Evolutionary conservation across 2,888 invertebrate species (phyloP).

Genomic region (Deladenus siricidicola): DNA sequence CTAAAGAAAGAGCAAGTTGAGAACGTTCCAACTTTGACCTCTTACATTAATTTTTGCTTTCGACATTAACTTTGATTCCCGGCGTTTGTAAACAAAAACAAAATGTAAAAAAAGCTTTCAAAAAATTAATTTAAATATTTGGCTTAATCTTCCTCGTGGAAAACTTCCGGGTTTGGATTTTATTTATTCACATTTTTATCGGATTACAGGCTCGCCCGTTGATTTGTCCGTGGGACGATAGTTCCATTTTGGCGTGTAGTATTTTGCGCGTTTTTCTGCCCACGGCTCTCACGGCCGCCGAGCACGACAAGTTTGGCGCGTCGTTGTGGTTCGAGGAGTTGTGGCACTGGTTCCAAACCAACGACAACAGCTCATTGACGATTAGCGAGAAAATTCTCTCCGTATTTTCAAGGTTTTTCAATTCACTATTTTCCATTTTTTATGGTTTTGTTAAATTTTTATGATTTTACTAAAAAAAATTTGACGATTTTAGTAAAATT

Average conservation of each 20-base stretch:
- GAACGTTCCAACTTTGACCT: too few species aligned
- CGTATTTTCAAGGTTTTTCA: slow-evolving; percentile 65
- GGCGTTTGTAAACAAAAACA: too few species aligned
- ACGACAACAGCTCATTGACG: slow-evolving; percentile 53
- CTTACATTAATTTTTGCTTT: too few species aligned
- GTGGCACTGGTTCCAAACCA: slow-evolving; percentile 54
- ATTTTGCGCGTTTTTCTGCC: slow-evolving; percentile 72
- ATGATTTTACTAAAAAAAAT: too few species aligned
- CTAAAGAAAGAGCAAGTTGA: too few species aligned
- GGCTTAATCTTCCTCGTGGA: neutral
- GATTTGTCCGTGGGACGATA: slow-evolving; percentile 67
- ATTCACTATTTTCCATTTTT: slow-evolving; percentile 9
- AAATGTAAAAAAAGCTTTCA: too few species aligned
- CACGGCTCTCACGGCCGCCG: slow-evolving; percentile 58
- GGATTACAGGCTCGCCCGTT: slow-evolving; percentile 63
- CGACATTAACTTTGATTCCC: too few species aligned
- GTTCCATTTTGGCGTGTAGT: slow-evolving; percentile 58
- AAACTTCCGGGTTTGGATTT: neutral
- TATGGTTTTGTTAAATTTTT: neutral
- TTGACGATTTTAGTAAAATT: neutral
- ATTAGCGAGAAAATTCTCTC: slow-evolving; percentile 59
- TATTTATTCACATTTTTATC: neutral
- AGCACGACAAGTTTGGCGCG: slow-evolving; percentile 34
- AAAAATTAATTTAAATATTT: too few species aligned
- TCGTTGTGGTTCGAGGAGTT: slow-evolving; percentile 58